Evolutionary conservation across 1,140 invertebrate species (phyloP).

Genomic region (Heliothis virescens): DNA sequence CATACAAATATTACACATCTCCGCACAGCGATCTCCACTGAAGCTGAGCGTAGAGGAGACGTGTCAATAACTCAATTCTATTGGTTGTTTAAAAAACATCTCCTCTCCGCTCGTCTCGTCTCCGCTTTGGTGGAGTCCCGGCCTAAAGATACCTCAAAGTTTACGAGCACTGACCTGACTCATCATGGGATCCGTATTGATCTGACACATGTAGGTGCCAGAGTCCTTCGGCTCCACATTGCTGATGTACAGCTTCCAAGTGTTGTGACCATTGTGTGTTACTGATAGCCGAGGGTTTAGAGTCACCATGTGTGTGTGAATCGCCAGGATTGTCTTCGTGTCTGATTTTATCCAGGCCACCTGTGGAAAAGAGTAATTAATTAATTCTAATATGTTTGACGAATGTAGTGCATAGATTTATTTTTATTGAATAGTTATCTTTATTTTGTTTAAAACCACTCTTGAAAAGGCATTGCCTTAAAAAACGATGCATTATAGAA

Average conservation of each 20-base stretch:
- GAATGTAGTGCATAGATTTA: too few relatives aligned
- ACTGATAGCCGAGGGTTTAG: constrained; percentile 94
- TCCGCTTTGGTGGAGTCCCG: too few relatives aligned
- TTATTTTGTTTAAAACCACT: too few relatives aligned
- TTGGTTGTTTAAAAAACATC: too few relatives aligned
- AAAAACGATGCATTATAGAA: background rate
- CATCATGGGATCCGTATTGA: constrained; percentile 96
- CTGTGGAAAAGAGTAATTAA: constrained; percentile 81
- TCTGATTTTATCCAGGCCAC: constrained; percentile 97
- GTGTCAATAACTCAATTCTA: too few relatives aligned
- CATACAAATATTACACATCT: too few relatives aligned
- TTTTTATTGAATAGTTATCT: too few relatives aligned
- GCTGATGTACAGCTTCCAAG: constrained; percentile 95
- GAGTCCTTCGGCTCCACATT: constrained; percentile 94
- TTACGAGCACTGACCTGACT: constrained; percentile 89
- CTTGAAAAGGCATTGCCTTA: background rate
- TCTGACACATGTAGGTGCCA: constrained; percentile 94
- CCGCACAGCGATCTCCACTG: too few relatives aligned
- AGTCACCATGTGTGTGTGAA: constrained; percentile 95
- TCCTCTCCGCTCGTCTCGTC: too few relatives aligned
- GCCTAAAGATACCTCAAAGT: too few relatives aligned
- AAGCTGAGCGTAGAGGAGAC: too few relatives aligned
- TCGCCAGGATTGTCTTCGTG: constrained; percentile 95
- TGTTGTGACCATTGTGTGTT: constrained; percentile 96
- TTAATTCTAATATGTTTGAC: background rate